These are phyloP conservation scores for Crypturellus tataupa DNA, from an alignment of 2,797 vertebrate genomes.

Conservation along the genomic window DNA sequence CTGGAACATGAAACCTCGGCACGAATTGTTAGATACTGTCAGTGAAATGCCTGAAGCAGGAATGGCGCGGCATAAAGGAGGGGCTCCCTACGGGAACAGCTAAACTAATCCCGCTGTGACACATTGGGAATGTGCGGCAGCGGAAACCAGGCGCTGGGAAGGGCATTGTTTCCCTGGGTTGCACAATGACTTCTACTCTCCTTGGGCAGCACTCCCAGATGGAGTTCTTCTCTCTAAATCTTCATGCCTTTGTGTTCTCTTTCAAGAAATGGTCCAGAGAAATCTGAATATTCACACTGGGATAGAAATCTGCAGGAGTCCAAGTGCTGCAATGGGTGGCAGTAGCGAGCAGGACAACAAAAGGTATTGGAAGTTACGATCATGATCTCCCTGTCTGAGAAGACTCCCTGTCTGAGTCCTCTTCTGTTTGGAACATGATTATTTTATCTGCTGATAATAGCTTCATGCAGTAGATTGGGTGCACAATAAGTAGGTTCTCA, in stretches of 20 bases:
- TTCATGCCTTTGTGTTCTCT: not conserved
- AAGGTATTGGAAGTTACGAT: not conserved
- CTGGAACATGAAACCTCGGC: not conserved
- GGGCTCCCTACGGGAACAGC: not conserved
- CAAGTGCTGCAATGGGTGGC: not conserved
- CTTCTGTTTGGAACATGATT: slow-evolving; percentile 5
- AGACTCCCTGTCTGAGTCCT: not conserved
- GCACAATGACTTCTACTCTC: slow-evolving; percentile 15
- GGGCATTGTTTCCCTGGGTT: not conserved
- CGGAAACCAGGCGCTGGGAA: not conserved
- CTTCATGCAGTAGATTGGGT: not conserved
- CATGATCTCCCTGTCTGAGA: not conserved
- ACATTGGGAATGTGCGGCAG: not conserved
- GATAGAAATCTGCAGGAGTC: not conserved
- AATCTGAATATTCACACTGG: not conserved
- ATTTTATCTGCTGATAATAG: slow-evolving; percentile 3
- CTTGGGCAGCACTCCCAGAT: not conserved
- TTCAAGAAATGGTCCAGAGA: not conserved
- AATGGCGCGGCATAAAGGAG: not conserved
- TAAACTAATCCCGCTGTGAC: not conserved
- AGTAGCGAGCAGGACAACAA: not conserved
- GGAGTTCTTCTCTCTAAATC: not conserved
- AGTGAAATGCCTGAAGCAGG: not conserved
- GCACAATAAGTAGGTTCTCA: not conserved
- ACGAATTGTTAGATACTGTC: not conserved